Base-by-base conservation (phyloP, 2,797 vertebrate genomes). In the Columba guinea region DNA sequence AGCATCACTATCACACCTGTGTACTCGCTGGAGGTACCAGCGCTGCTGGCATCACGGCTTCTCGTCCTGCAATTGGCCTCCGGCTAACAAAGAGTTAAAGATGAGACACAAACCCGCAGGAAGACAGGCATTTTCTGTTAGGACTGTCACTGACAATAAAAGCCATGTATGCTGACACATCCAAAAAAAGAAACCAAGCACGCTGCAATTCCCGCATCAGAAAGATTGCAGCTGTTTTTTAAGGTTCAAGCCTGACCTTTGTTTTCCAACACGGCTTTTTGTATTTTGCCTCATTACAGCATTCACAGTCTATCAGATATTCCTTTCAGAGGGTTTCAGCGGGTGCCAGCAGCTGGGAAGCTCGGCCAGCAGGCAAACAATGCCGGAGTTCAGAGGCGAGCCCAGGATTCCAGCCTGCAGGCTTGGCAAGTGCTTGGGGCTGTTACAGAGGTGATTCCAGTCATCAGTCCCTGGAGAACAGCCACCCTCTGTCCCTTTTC, bases 291-390 rank as follows among this genome's bases (percentile, higher is more conserved):
- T 67, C 90, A 96, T 89, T 93, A 94, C 71, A 46, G 67, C 65
- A 91, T 92, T 94, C 77, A 60, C 23, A 51, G 65, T 71, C 63
- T 74, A 90, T 96, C 92, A 96, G 84, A 87, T 94, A 87, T 77
- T 95, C 91, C 88, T 94, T 96, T 95, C 92, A 89, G 88, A 87
- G 90, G 64, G 63, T 71, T 96, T 70, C 84, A 55, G 78, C 1
- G 51, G 71, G 89, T 90, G 90, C 88, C 89, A 95, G 91, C 96
- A 96, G 94, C 94, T 93, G 91, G 90, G 87, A 96, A 94, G 85
- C 84, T 88, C 84, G 64, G 88, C 86, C 85, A 94, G 82, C 79
- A 95, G 95, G 63, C 88, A 75, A 90, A 96, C 96, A 97, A 96
- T 94, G 75, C 82, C 79, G 0, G 2, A 77, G 91, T 94, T 97